Evolutionary conservation across 37 sponge, comb jelly and placozoan species (phyloP), one percentile per base, ranked within the genome.

Genomic region (Petrosia ficiformis): DNA sequence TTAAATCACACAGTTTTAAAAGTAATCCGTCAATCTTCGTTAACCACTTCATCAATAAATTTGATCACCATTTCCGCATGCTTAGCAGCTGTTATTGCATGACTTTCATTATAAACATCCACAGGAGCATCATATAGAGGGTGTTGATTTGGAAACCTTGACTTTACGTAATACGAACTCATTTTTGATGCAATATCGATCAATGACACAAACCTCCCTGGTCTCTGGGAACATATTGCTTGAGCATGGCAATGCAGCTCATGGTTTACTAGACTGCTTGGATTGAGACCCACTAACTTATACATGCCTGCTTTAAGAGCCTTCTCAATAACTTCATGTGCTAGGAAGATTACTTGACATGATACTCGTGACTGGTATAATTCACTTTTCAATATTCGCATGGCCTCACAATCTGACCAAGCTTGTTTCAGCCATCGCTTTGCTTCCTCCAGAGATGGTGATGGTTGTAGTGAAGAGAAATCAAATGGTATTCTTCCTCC

Each of bases 281-380:
- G 16, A 14, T 36, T 8, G 16, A 80, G 34, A 10, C 81, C 81
- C 59, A 60, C 60, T 29, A 43, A 44, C 29, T 68, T 29, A 78
- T 85, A 85, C 75, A 78, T 77, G 6, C 74, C 86, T 34, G 79
- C 86, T 36, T 85, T 85, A 19, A 85, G 73, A 44, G 86, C 57
- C 35, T 85, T 85, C 61, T 85, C 86, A 58, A 71, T 74, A 22
- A 78, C 79, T 78, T 85, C 68, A 36, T 78, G 80, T 19, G 86
- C 79, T 70, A 78, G 58, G 57, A 85, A 85, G 39, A 77, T 73
- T 24, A 78, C 80, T 32, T 78, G 67, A 28, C 67, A 64, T 21
- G 41, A 28, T 19, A 48, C 54, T 48, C 14, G 8, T 14, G 8
- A 19, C 54, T 48, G 54, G 8, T 8, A 48, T 48, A 19, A 14